Evolutionary conservation across 2,113 vertebrate species (phyloP).

Genomic region (Acrocephalus arundinaceus): DNA sequence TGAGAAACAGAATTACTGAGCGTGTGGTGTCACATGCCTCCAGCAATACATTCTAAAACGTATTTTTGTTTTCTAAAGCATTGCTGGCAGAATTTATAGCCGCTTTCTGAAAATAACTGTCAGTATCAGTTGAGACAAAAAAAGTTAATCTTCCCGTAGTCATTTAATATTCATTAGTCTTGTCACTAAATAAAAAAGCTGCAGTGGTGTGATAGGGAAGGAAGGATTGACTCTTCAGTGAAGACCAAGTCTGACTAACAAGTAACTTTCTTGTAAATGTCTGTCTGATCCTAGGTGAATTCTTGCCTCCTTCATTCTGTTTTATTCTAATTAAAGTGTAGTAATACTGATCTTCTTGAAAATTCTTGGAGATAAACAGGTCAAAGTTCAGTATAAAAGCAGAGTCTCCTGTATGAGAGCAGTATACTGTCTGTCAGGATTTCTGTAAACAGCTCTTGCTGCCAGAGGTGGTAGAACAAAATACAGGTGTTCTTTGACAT

Average conservation of each 20-base stretch:
- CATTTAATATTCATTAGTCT: neutral
- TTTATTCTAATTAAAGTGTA: neutral
- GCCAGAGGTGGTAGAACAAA: neutral
- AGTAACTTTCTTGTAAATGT: neutral
- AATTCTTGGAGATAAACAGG: neutral
- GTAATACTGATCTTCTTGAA: neutral
- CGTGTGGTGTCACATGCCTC: neutral
- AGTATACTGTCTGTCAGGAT: neutral
- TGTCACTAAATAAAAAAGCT: neutral
- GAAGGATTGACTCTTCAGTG: neutral
- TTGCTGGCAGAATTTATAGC: neutral
- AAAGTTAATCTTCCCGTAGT: neutral
- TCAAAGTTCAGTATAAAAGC: neutral
- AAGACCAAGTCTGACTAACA: neutral
- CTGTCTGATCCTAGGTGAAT: neutral
- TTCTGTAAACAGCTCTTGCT: neutral
- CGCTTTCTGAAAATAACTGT: neutral
- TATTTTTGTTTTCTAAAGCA: neutral
- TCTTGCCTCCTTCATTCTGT: neutral
- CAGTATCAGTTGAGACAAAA: neutral
- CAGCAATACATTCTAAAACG: neutral
- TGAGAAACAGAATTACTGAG: neutral
- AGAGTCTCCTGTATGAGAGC: neutral
- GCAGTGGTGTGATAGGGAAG: neutral
- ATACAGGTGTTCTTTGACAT: fast-evolving